Percentiles rank a stretch among this genome's conserved stretches.
These are phyloP conservation scores for Oryzias javanicus DNA, from an alignment of 2,113 vertebrate genomes.

Conservation along the genomic window DNA sequence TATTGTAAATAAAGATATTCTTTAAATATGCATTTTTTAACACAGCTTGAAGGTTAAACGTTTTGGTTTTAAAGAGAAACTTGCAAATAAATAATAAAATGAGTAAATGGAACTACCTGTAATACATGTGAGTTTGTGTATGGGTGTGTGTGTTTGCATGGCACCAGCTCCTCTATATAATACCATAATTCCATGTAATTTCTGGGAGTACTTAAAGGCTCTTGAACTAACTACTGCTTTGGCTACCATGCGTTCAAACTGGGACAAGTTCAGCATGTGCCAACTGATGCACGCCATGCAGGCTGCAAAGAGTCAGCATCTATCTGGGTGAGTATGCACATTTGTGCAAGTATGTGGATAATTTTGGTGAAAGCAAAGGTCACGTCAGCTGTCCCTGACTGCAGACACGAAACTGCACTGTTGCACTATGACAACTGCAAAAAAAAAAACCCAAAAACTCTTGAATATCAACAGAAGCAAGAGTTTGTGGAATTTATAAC, in stretches of 20 bases:
- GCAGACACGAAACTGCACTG: conserved; percentile 2
- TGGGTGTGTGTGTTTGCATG: conserved; percentile 27
- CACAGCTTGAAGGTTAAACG: too few species aligned
- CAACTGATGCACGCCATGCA: conserved; percentile 34
- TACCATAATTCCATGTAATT: conserved; percentile 70
- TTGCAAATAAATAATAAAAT: too few species aligned
- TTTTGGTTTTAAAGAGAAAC: too few species aligned
- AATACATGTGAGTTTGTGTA: conserved; percentile 1
- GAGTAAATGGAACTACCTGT: not conserved
- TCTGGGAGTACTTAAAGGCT: conserved; percentile 61
- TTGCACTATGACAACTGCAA: not conserved
- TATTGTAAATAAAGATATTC: too few species aligned
- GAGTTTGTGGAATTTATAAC: too few species aligned
- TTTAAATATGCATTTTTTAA: too few species aligned
- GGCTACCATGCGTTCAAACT: conserved; percentile 41
- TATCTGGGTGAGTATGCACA: conserved; percentile 30
- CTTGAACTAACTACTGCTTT: conserved; percentile 62
- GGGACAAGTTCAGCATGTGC: conserved; percentile 35
- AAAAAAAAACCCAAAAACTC: not conserved
- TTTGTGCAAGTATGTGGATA: conserved; percentile 40
- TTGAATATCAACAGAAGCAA: not conserved
- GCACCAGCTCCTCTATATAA: conserved; percentile 51
- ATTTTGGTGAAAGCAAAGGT: conserved; percentile 22
- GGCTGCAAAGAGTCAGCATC: conserved; percentile 12
- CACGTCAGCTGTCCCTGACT: conserved; percentile 28